Base-by-base conservation (phyloP, 1,140 invertebrate species). In the Harpegnathos saltator region DNA sequence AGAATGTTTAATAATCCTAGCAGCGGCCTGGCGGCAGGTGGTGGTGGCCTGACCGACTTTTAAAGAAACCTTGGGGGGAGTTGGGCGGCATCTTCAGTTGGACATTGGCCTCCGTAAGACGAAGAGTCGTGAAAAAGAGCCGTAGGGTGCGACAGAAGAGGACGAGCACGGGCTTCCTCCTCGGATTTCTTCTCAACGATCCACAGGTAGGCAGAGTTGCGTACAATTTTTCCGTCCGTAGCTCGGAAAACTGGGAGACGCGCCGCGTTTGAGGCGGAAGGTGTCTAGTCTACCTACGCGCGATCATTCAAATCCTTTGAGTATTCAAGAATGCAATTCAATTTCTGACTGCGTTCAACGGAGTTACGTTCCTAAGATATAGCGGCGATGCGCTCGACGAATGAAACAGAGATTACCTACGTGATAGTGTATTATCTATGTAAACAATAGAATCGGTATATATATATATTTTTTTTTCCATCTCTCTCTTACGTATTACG, bases 31-130 rank as follows among this genome's bases (percentile, higher is more conserved):
- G 85, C 56, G 89, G 73, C 77, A 90, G 85, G 90, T 91, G 90
- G 91, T 90, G 92, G 92, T 91, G 90, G 89, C 82, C 71, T 92
- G 93, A 94, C 93, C 93, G 92, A 93, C 93, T 93, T 94, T 92
- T 91, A 84, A 90, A 91, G 92, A 90, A 91, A 91, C 90, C 89
- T 91, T 91, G 91, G 91, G 92, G 92, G 92, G 91, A 93, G 91
- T 91, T 91, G 89, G 90, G 92, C 88, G 91, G 91, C 91, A 94
- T 93, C 93, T 93, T 93, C 92, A 94, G 93, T 94, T 92, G 91
- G 90, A 92, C 92, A 94, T 93, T 93, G 92, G 92, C 91, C 92
- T 93, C 89, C 92, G 92, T 91, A 92, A 94, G 92, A 93, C 92
- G 92, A 92, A 94, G 92, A 93, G 92, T 92, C 91, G 71, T 81